phyloP scores from a whole-genome alignment of 2,113 vertebrate genomes.

The Choloepus hoffmanni region DNA sequence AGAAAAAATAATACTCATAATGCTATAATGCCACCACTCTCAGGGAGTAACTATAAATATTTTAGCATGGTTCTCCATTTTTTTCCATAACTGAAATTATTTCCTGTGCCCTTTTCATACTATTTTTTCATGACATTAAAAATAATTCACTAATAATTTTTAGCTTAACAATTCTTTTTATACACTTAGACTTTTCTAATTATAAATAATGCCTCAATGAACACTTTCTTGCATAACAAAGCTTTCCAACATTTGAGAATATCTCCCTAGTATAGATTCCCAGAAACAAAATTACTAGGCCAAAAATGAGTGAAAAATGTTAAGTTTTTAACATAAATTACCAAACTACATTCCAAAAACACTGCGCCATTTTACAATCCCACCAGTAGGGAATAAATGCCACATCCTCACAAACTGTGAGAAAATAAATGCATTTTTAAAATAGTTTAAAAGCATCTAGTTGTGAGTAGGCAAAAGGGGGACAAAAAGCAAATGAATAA shows the following conservation, averaged over 20 bases:
- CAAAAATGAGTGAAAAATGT: neutral
- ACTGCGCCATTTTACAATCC: neutral
- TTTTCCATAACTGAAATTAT: neutral
- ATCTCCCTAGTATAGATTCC: neutral
- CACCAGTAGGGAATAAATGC: neutral
- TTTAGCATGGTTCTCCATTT: neutral
- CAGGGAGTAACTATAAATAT: neutral
- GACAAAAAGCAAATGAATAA: too few species aligned
- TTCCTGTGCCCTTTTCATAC: neutral
- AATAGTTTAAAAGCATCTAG: neutral
- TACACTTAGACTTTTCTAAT: neutral
- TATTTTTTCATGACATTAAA: neutral
- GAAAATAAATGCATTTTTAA: neutral
- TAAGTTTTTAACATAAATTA: neutral
- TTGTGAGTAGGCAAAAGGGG: neutral
- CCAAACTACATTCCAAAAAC: neutral
- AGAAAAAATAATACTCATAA: neutral
- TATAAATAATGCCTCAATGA: neutral
- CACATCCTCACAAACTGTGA: neutral
- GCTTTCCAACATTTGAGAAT: neutral
- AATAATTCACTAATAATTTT: slow-evolving; percentile 17
- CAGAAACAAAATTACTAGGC: slow-evolving; percentile 20
- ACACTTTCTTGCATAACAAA: neutral
- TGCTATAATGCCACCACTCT: neutral
- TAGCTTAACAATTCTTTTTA: neutral